Base-by-base conservation (phyloP, 2,888 invertebrate genomes). In the Mellilla xanthometata region DNA sequence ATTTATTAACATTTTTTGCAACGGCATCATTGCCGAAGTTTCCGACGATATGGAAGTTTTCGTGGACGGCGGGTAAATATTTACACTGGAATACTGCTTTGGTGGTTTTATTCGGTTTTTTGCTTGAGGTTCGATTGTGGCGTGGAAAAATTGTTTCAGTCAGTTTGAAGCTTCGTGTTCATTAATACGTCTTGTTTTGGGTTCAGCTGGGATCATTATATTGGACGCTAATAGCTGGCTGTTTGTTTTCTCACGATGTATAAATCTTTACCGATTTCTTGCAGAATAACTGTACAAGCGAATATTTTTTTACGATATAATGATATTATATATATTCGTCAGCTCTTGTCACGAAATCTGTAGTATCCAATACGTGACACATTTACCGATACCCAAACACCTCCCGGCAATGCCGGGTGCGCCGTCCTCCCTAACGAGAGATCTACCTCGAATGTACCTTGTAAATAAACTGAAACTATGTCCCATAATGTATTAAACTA, bases 11-110 rank as follows among this genome's bases (percentile, higher is more conserved):
- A 60, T 72, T 83, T 83, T 83, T 82, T 77, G 65, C 70, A 71
- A 72, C 65, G 66, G 70, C 62, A 65, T n/a, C n/a, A n/a, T 66
- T 62, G 62, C 45, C 62, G 56, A 72, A 81, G 76, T 81, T 80
- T 67, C 65, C 68, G 76, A 70, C 74, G 77, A 72, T 75, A 70
- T 71, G 65, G 75, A 81, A 81, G 70, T 84, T 83, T 82, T 76
- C 77, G 78, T 72, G 73, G 69, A 67, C 75, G 69, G 65, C 65
- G 64, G 68, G 79, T 76, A 85, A 85, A 86, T 85, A 84, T 86
- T 86, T 84, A 75, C 78, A 75, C 75, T 68, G 70, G 67, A 77
- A 67, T 74, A 72, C 72, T 71, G 72, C 72, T 71, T 68, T 61
- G 60, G 75, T 41, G 76, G 77, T 78, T 75, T 69, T 58, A 52